A percentile compares a stretch with the other conserved stretches of the same genome.
phyloP scores from a whole-genome alignment of 2,888 invertebrate genomes.

The Xanthorhoe spadicearia region DNA sequence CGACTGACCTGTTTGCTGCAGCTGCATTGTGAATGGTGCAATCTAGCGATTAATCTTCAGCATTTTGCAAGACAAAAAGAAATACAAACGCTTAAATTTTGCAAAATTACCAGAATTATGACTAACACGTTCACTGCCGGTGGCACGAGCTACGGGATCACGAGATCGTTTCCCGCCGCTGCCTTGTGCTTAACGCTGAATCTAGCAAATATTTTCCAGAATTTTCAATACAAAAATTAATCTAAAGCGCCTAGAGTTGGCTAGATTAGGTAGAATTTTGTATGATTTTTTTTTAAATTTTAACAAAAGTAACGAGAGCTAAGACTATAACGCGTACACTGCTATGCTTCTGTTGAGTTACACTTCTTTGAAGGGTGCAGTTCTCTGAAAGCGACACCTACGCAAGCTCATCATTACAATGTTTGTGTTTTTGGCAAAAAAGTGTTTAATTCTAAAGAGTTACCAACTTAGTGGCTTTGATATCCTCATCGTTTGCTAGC shows the following conservation, averaged over 20 bases:
- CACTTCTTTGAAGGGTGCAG: too few relatives aligned
- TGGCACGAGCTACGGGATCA: constrained; percentile 56
- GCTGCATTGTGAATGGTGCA: constrained; percentile 46
- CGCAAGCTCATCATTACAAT: too few relatives aligned
- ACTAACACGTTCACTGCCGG: too few relatives aligned
- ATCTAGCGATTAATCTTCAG: constrained; percentile 35
- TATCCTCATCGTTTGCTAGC: neutral
- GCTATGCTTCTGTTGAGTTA: too few relatives aligned
- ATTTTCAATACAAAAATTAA: constrained; percentile 13
- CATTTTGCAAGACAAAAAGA: constrained; percentile 11
- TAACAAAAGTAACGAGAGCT: neutral
- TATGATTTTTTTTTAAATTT: neutral
- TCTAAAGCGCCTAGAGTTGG: neutral
- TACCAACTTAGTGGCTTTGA: neutral
- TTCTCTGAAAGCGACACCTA: too few relatives aligned
- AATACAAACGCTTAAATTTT: too few relatives aligned
- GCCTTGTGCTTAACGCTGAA: constrained; percentile 46
- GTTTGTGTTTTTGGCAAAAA: too few relatives aligned
- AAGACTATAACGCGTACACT: too few relatives aligned
- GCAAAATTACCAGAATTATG: too few relatives aligned
- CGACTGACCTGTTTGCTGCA: constrained; percentile 59
- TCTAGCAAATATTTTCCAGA: constrained; percentile 34
- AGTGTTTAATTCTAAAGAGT: too few relatives aligned
- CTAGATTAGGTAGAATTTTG: neutral
- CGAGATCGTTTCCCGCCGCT: constrained; percentile 56